Conservation (phyloP, 92 coral and sea anemone species). For the Zoanthus sociatus region DNA sequence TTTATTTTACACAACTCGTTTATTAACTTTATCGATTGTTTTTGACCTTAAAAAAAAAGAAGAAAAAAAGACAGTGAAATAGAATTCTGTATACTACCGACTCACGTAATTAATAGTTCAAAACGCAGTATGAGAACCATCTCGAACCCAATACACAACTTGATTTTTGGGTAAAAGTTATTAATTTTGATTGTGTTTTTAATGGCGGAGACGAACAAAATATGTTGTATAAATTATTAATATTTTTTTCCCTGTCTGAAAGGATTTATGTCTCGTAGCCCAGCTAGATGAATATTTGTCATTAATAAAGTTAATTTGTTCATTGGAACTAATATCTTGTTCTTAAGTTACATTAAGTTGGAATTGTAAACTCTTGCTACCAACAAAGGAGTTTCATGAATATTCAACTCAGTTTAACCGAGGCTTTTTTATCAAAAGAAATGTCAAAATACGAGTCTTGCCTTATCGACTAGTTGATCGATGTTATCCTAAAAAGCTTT, state of each 20-base stretch:
- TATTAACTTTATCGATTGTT: background rate
- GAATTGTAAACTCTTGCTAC: background rate
- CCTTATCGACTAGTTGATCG: background rate
- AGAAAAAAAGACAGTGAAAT: background rate
- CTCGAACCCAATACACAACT: background rate
- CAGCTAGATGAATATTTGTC: background rate
- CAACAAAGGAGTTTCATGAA: conserved; percentile 4
- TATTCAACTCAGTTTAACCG: conserved; percentile 1
- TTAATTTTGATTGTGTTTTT: background rate
- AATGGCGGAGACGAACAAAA: background rate
- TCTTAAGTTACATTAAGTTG: conserved; percentile 9
- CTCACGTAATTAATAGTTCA: background rate
- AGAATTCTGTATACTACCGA: background rate
- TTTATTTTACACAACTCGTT: background rate
- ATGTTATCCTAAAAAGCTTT: background rate
- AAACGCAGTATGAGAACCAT: background rate
- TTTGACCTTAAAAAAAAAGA: background rate
- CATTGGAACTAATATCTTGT: conserved; percentile 11
- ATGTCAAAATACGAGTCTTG: conserved; percentile 1
- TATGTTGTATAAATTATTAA: background rate
- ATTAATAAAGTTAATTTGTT: conserved; percentile 7
- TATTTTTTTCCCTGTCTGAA: background rate
- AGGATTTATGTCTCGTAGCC: background rate
- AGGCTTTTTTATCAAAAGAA: background rate
- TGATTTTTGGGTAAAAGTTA: background rate